Percentiles rank a stretch among this genome's conserved stretches.
phyloP scores from a whole-genome alignment of 2,888 invertebrate genomes.

The Mesoligia furuncula region DNA sequence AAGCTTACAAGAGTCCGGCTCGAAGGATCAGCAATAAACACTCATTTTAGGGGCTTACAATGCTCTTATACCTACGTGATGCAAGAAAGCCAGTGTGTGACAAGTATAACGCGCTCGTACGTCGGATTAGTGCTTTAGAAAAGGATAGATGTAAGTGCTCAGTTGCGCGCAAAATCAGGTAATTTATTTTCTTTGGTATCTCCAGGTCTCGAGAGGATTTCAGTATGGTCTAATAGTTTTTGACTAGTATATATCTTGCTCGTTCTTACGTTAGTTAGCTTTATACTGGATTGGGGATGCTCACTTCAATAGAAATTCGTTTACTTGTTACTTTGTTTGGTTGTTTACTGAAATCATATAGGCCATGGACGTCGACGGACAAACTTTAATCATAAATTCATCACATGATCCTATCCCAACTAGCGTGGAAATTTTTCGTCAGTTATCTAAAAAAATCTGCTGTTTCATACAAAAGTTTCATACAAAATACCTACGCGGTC shows the following conservation, averaged over 20 bases:
- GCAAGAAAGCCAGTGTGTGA: conserved; percentile 82
- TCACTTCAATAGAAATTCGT: conserved; percentile 19
- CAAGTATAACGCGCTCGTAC: conserved; percentile 73
- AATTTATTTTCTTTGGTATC: conserved; percentile 71
- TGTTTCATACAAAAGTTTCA: too few relatives aligned
- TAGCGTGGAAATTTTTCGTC: too few relatives aligned
- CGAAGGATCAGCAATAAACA: conserved; percentile 87
- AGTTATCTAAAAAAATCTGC: too few relatives aligned
- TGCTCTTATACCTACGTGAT: conserved; percentile 81
- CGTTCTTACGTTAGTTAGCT: conserved; percentile 56
- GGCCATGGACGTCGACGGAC: neutral
- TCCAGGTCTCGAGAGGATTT: conserved; percentile 68
- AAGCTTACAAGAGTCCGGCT: conserved; percentile 76
- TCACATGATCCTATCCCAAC: too few relatives aligned
- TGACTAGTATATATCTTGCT: conserved; percentile 70
- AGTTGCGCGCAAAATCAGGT: conserved; percentile 68
- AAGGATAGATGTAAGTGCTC: conserved; percentile 71
- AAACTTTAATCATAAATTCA: neutral
- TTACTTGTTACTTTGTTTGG: conserved; percentile 14
- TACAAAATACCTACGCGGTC: too few relatives aligned
- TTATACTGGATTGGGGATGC: conserved; percentile 42
- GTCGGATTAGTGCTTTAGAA: conserved; percentile 74
- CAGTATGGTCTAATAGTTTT: conserved; percentile 73
- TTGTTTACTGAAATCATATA: neutral
- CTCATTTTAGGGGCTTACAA: conserved; percentile 86